Base-by-base conservation (phyloP, 2,888 invertebrate species). In the Cantharis nigra region DNA sequence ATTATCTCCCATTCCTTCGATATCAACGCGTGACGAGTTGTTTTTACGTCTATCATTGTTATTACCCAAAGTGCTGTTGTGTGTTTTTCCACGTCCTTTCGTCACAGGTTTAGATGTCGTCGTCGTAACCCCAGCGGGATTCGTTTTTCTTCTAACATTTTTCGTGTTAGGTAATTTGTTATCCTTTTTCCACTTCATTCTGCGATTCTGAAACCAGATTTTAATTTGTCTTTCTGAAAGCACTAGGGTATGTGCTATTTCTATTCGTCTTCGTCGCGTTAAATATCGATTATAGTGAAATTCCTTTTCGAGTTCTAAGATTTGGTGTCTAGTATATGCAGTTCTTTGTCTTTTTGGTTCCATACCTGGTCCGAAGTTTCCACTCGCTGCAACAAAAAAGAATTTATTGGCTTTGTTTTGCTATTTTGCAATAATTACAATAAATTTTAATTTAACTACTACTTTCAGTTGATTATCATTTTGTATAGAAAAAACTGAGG, bases 251-350 rank as follows among this genome's bases (percentile, higher is more conserved):
- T 98, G 98, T 67, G 98, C 98, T 88, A 98, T 98, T 91, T 98
- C 98, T 90, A 98, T 98, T 88, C 98, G 92, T 90, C 98, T 92
- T 88, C 98, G 92, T 84, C 98, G 92, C 78, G 98, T 98, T 89
- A 98, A 92, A 91, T 98, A 98, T 87, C 97, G 93, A 91, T 98
- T 98, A 92, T 96, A 98, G 89, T 98, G 98, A 89, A 98, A 98
- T 91, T 98, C 98, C 89, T 98, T 98, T 89, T 98, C 98, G 86
- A 98, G 91, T 90, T 98, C 98, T 88, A 98, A 91, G 87, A 98
- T 98, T 92, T 98, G 98, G 91, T 98, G 97, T 89, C 98, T 93
- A 79, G 98, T 98, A 92, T 98, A 98, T 80, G 98, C 98, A 83
- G 98, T 98, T 84, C 98, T 92, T 88, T 98, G 98, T 80, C 98